These are phyloP conservation scores for Brachionus koreanus DNA, from an alignment of 1,140 invertebrate genomes.

Conservation along the genomic window DNA sequence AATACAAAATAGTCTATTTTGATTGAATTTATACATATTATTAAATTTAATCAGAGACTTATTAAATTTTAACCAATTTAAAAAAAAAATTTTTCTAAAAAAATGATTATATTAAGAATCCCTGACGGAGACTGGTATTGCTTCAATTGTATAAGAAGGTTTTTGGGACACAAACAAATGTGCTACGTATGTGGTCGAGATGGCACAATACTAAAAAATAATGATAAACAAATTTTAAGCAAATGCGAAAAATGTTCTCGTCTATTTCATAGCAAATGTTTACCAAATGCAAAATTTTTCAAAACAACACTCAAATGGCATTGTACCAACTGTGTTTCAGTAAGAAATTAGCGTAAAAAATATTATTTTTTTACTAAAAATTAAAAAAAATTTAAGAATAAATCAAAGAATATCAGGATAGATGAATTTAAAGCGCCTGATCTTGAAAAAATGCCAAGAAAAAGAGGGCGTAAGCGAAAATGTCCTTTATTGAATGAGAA, in stretches of 20 bases:
- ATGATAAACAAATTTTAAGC: constrained; percentile 2
- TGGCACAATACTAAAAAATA: neutral
- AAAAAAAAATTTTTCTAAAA: too few relatives aligned
- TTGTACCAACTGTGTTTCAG: constrained; percentile 8
- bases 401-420: neutral
- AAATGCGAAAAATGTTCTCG: constrained; percentile 40
- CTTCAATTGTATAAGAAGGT: constrained; percentile 92
- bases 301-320: constrained; percentile 32
- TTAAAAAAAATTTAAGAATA: neutral
- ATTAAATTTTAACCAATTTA: too few relatives aligned
- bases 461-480: constrained; percentile 34
- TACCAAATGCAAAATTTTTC: constrained; percentile 41
- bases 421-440: neutral
- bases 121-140: constrained; percentile 96
- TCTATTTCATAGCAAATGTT: constrained; percentile 41
- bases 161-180: constrained; percentile 19
- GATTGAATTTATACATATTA: too few relatives aligned
- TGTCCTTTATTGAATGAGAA: neutral
- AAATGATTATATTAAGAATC: too few relatives aligned
- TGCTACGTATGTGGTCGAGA: constrained; percentile 50
- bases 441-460: neutral
- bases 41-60: too few relatives aligned
- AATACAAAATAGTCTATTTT: too few relatives aligned
- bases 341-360: neutral
- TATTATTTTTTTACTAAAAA: neutral